These are phyloP conservation scores for Miichthys miiuy DNA, from an alignment of 2,797 vertebrate species.

Conservation along the genomic window DNA sequence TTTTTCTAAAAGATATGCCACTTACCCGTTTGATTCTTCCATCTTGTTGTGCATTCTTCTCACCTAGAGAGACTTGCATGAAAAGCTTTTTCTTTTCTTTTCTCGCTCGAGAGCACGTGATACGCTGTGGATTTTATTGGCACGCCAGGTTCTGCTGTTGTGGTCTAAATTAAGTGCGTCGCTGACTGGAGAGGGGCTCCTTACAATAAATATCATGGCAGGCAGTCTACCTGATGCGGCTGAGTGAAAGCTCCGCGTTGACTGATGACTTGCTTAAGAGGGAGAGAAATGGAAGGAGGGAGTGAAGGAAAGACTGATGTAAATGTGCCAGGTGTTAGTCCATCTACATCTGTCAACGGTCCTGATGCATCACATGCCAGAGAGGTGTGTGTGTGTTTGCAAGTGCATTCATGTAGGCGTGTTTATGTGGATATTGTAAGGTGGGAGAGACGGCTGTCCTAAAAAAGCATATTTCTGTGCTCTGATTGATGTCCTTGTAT, in stretches of 20 bases:
- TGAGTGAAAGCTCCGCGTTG: slow-evolving; percentile 42
- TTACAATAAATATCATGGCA: slow-evolving; percentile 26
- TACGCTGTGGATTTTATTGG: slow-evolving; percentile 17
- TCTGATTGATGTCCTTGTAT: slow-evolving; percentile 39
- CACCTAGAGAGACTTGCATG: too few species aligned
- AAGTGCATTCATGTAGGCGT: not conserved
- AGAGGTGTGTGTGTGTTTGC: slow-evolving; percentile 17
- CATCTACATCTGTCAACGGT: slow-evolving; percentile 49
- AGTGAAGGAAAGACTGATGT: slow-evolving; percentile 34
- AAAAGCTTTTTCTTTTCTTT: not conserved
- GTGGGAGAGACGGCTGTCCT: slow-evolving; percentile 1
- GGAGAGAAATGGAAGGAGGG: slow-evolving; percentile 43
- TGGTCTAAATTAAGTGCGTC: slow-evolving; percentile 28
- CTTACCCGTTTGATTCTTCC: slow-evolving; percentile 23
- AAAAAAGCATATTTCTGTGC: slow-evolving; percentile 3
- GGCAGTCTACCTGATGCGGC: slow-evolving; percentile 18
- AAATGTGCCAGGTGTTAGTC: slow-evolving; percentile 51
- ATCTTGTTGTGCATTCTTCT: not conserved
- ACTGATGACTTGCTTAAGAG: slow-evolving; percentile 57
- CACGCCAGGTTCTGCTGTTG: not conserved
- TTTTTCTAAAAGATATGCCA: not conserved
- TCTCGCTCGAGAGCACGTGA: not conserved
- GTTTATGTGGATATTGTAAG: not conserved
- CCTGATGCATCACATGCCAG: slow-evolving; percentile 28
- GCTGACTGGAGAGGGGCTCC: not conserved